Percentiles rank a stretch among this genome's conserved stretches.
Conservation (phyloP, 2,797 vertebrate genomes). For the Heterohyrax brucei region DNA sequence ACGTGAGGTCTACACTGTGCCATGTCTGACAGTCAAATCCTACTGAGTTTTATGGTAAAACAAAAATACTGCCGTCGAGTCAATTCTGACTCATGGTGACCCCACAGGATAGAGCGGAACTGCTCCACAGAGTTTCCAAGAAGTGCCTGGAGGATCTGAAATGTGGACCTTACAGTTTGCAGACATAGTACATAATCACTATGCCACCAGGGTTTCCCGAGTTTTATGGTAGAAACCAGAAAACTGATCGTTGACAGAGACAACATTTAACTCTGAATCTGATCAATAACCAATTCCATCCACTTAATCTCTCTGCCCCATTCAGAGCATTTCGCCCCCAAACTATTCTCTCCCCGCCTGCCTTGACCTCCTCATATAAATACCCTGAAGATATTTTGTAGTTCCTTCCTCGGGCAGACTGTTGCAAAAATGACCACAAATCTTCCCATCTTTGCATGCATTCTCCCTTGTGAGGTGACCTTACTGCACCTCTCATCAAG, state of each 20-base stretch:
- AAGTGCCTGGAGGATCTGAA: too few relatives aligned
- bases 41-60: neutral
- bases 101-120: too few relatives aligned
- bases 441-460: neutral
- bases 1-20: neutral
- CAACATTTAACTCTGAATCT: neutral
- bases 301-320: neutral
- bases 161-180: too few relatives aligned
- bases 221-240: neutral
- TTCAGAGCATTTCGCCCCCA: neutral
- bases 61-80: too few relatives aligned
- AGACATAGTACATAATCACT: too few relatives aligned
- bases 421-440: conserved; percentile 7
- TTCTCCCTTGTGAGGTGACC: neutral
- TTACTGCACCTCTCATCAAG: neutral
- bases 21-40: neutral
- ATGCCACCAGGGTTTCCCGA: too few relatives aligned
- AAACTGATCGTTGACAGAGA: neutral
- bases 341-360: neutral
- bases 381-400: conserved; percentile 13
- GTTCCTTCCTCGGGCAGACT: neutral
- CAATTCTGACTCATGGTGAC: too few relatives aligned
- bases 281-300: neutral
- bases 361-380: neutral
- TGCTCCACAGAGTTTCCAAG: too few relatives aligned